A percentile compares a stretch with the other conserved stretches of the same genome.
These are phyloP conservation scores for Phenganax marumi DNA, from an alignment of 92 coral and sea anemone genomes.

Conservation along the genomic window DNA sequence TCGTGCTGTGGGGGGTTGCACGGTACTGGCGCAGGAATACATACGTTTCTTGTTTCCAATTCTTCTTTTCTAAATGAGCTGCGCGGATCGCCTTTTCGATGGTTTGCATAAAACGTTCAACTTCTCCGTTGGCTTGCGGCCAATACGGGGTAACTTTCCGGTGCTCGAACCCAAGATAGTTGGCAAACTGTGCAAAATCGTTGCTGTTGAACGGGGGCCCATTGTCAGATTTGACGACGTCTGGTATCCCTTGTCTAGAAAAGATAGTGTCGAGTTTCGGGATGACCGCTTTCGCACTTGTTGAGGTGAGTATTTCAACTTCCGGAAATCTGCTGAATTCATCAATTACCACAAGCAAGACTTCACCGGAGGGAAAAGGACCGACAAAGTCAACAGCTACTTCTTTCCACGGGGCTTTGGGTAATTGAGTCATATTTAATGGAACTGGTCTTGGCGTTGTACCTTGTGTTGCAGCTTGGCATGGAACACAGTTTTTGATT, in stretches of 20 bases:
- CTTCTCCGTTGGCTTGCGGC: conserved; percentile 20
- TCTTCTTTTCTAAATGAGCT: conserved; percentile 30
- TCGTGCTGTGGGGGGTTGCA: conserved; percentile 10
- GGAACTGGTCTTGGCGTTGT: background rate
- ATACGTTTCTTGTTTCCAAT: conserved; percentile 1
- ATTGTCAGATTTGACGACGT: background rate
- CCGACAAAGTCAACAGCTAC: conserved; percentile 7
- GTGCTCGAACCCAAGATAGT: background rate
- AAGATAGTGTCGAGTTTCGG: conserved; percentile 3
- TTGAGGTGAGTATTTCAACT: background rate
- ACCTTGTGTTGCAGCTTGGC: conserved; percentile 9
- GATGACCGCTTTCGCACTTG: conserved; percentile 3
- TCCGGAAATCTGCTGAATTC: conserved; percentile 46
- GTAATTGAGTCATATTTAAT: background rate
- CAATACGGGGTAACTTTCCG: conserved; percentile 19
- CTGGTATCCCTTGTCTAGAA: conserved; percentile 3
- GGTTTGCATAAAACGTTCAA: background rate
- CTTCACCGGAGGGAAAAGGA: conserved; percentile 9
- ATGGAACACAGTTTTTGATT: conserved; percentile 8
- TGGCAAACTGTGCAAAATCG: conserved; percentile 14
- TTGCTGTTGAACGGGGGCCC: conserved; percentile 17
- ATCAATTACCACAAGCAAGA: conserved; percentile 33
- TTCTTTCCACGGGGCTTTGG: conserved; percentile 12
- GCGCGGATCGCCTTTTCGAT: conserved; percentile 20
- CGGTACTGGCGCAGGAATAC: conserved; percentile 7